Conservation (phyloP, 1,140 invertebrate species). For the Euschistus heros region DNA sequence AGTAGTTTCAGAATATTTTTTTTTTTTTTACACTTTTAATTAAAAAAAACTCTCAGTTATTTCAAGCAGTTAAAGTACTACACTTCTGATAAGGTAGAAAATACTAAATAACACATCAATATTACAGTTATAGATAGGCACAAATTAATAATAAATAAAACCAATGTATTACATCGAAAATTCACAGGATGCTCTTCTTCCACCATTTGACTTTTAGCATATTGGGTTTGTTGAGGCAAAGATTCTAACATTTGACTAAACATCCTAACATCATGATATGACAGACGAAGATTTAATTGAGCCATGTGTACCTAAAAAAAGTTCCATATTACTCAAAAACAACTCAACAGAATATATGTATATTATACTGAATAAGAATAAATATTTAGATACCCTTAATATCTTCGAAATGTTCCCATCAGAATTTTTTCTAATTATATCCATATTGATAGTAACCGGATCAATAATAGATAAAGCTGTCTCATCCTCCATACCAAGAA, state of each 20-base stretch:
- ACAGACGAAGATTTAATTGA: conserved; percentile 74
- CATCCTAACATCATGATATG: conserved; percentile 89
- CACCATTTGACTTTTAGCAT: conserved; percentile 36
- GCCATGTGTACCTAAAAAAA: conserved; percentile 45
- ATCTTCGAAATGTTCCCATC: conserved; percentile 30
- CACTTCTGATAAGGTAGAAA: no score
- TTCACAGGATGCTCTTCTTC: conserved; percentile 32
- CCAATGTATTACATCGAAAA: conserved; percentile 32
- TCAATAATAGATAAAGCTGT: conserved; percentile 94
- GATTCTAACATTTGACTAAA: conserved; percentile 81
- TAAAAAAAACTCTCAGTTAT: no score
- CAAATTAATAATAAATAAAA: no score
- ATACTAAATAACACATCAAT: no score
- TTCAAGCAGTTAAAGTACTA: no score
- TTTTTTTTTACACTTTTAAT: no score
- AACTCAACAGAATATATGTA: background rate
- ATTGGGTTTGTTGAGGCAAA: conserved; percentile 63
- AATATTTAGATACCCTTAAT: conserved; percentile 18
- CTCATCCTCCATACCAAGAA: conserved; percentile 81
- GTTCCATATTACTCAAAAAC: conserved; percentile 26
- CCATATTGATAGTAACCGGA: conserved; percentile 71
- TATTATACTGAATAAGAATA: background rate
- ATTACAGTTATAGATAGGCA: no score
- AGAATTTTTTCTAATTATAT: conserved; percentile 39
- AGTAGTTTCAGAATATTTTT: no score